These are phyloP conservation scores for Podarcis lilfordi DNA, from an alignment of 2,797 vertebrate species.

Conservation along the genomic window DNA sequence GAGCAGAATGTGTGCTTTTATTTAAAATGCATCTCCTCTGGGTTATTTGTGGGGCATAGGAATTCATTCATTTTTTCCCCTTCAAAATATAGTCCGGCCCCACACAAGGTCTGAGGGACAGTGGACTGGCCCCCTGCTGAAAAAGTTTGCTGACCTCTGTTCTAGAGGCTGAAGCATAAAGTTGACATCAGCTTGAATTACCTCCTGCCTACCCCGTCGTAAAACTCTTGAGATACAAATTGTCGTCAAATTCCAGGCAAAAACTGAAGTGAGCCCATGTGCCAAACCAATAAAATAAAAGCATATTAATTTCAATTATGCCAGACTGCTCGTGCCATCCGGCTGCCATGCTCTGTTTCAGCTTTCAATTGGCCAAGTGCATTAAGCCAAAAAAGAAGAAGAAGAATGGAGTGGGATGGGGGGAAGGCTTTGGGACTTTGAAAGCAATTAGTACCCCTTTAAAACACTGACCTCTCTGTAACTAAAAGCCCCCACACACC, in stretches of 20 bases:
- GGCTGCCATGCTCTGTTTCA: neutral
- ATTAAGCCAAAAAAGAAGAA: slow-evolving; percentile 13
- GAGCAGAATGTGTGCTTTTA: too few relatives aligned
- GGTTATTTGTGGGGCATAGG: too few relatives aligned
- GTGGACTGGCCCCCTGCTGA: too few relatives aligned
- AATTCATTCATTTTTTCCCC: too few relatives aligned
- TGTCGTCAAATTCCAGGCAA: neutral
- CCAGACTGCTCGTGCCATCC: neutral
- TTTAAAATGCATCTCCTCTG: too few relatives aligned
- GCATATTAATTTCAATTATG: neutral
- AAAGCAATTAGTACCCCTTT: slow-evolving; percentile 31
- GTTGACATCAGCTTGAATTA: neutral
- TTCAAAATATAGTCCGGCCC: too few relatives aligned
- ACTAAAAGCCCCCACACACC: neutral
- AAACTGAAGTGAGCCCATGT: slow-evolving; percentile 19
- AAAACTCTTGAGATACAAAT: neutral
- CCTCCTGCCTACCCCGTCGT: rapidly evolving
- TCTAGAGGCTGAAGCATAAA: neutral
- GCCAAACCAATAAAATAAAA: slow-evolving; percentile 15
- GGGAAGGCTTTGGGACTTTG: neutral
- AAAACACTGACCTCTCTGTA: slow-evolving; percentile 23
- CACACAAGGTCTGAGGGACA: too few relatives aligned
- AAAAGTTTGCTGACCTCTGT: too few relatives aligned
- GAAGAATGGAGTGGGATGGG: too few relatives aligned
- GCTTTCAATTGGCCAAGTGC: neutral